Evolutionary conservation across 1,140 invertebrate species (phyloP).

Genomic region (Chymomyza costata): DNA sequence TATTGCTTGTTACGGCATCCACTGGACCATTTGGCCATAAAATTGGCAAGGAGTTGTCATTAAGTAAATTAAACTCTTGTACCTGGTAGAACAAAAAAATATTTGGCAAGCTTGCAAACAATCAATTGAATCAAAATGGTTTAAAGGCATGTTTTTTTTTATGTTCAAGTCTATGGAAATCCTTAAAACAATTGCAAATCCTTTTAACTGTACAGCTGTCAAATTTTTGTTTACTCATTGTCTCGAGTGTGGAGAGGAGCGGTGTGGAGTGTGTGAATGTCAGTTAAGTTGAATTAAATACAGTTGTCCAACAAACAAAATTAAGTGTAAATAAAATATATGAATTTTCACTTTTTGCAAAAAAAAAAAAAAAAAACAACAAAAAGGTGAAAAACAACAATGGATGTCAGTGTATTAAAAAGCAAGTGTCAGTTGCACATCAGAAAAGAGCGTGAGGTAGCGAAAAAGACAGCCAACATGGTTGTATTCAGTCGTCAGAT

Average conservation of each 20-base stretch:
- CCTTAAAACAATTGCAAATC: too few species aligned
- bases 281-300: conserved; percentile 22
- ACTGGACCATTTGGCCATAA: conserved; percentile 12
- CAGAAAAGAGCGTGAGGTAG: too few species aligned
- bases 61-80: conserved; percentile 56
- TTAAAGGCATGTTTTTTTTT: too few species aligned
- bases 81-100: too few species aligned
- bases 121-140: too few species aligned
- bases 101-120: too few species aligned
- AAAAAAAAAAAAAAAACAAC: background rate
- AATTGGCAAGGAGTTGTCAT: conserved; percentile 56
- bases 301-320: conserved; percentile 12
- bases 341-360: conserved; percentile 11
- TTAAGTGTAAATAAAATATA: conserved; percentile 31
- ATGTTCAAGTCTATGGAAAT: too few species aligned
- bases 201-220: too few species aligned
- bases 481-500: conserved; percentile 15
- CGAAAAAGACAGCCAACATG: too few species aligned
- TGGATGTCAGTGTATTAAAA: conserved; percentile 25
- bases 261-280: conserved; percentile 16
- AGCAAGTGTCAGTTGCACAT: conserved; percentile 14
- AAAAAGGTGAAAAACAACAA: background rate
- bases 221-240: too few species aligned
- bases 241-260: too few species aligned
- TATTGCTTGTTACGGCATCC: too few species aligned